These are phyloP conservation scores for Pholis gunnellus DNA, from an alignment of 2,113 vertebrate species.

Conservation along the genomic window DNA sequence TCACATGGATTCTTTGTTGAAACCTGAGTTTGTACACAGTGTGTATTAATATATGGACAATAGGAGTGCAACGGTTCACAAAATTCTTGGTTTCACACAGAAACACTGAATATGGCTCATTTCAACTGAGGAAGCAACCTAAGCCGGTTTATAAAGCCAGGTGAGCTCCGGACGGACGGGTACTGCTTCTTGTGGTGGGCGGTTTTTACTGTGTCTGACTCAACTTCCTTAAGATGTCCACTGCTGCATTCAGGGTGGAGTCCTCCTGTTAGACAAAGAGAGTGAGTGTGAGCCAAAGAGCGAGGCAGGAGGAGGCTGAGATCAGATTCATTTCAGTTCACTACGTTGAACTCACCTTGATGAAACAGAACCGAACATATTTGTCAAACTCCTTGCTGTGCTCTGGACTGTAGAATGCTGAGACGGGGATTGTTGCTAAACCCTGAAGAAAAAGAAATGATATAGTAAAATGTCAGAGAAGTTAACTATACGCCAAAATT, in stretches of 20 bases:
- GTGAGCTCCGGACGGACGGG: not conserved
- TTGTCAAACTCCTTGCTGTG: conserved; percentile 87
- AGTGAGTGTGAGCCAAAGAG: not conserved
- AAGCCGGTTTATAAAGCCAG: not conserved
- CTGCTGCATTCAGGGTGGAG: conserved; percentile 90
- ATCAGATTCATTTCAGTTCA: not conserved
- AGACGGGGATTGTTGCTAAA: conserved; percentile 90
- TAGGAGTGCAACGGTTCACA: not conserved
- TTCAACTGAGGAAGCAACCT: not conserved
- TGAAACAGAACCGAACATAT: conserved; percentile 94
- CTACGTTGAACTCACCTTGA: conserved; percentile 86
- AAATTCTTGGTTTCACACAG: no score
- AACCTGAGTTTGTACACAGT: not conserved
- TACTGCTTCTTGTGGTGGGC: rapidly evolving
- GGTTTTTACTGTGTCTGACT: conserved; percentile 62
- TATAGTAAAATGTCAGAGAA: not conserved
- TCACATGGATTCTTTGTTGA: not conserved
- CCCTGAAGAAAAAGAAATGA: conserved; percentile 79
- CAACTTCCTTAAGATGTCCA: conserved; percentile 89
- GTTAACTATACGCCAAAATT: not conserved
- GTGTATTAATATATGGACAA: not conserved
- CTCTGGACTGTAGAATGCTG: conserved; percentile 87
- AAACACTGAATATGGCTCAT: not conserved
- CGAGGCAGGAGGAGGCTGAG: not conserved
- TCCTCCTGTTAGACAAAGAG: conserved; percentile 85